Evolutionary conservation across 2,888 invertebrate genomes (phyloP).

Genomic region (Esperia sulphurella): DNA sequence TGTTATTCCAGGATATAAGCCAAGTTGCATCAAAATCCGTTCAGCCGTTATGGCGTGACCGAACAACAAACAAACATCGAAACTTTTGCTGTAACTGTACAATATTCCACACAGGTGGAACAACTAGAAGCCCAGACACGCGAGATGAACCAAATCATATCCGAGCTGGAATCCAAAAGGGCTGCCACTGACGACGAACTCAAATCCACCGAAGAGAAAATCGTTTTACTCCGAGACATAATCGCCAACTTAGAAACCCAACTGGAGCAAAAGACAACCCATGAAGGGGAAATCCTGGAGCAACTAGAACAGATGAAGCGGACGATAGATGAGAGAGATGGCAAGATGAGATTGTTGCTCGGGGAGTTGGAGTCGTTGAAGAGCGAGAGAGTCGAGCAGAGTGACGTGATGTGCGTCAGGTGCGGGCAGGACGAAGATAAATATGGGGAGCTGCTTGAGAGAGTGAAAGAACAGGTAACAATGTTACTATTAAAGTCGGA

Average conservation of each 20-base stretch:
- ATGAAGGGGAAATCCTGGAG: slow-evolving; percentile 80
- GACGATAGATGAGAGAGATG: slow-evolving; percentile 76
- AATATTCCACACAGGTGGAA: slow-evolving; percentile 81
- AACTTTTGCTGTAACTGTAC: neutral
- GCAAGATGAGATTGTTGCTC: slow-evolving; percentile 74
- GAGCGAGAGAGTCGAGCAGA: slow-evolving; percentile 60
- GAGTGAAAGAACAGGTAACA: slow-evolving; percentile 58
- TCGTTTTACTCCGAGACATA: slow-evolving; percentile 86
- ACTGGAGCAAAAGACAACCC: slow-evolving; percentile 82
- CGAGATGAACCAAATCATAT: slow-evolving; percentile 82
- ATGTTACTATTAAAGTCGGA: neutral
- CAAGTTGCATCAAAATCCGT: no score
- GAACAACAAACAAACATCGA: no score
- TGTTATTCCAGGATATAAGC: no score
- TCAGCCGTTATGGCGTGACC: no score
- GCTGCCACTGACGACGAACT: slow-evolving; percentile 84
- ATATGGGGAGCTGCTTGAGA: slow-evolving; percentile 43
- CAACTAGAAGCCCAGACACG: slow-evolving; percentile 87
- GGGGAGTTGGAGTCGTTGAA: slow-evolving; percentile 75
- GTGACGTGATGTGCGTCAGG: slow-evolving; percentile 50
- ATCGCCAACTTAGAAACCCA: slow-evolving; percentile 88
- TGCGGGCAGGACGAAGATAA: slow-evolving; percentile 50
- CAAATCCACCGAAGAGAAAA: slow-evolving; percentile 87
- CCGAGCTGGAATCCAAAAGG: slow-evolving; percentile 80
- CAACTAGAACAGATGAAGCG: slow-evolving; percentile 79